Percentiles rank a stretch among this genome's conserved stretches.
Conservation (phyloP, 53 echinoderm and acorn worm genomes). For the Crossaster papposus region DNA sequence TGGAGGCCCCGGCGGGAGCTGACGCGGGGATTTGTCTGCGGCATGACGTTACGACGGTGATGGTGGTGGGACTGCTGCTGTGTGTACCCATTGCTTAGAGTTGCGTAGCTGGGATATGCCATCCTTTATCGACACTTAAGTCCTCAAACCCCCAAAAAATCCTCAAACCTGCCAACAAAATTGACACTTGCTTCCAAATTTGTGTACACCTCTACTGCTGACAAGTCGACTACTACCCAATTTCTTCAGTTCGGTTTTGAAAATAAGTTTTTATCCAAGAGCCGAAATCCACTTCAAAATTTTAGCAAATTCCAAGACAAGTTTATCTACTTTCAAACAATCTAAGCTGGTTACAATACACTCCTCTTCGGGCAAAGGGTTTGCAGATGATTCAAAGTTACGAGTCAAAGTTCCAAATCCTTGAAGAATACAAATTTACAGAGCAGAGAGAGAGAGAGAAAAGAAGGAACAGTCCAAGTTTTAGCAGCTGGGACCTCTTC, state of each 20-base stretch:
- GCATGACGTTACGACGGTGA: slow-evolving; percentile 21
- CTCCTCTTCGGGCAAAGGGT: not conserved
- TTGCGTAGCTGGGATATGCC: slow-evolving; percentile 56
- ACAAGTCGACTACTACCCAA: not conserved
- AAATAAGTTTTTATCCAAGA: not conserved
- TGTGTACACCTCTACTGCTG: not conserved
- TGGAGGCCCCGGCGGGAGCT: slow-evolving; percentile 36
- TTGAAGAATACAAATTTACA: not conserved
- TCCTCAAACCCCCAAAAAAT: not conserved
- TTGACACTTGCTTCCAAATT: not conserved
- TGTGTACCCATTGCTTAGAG: slow-evolving; percentile 31
- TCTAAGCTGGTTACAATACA: not conserved
- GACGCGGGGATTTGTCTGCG: slow-evolving; percentile 56
- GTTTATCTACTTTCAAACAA: not conserved
- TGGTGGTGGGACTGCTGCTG: slow-evolving; percentile 24
- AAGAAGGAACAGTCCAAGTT: not conserved
- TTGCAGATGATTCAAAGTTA: not conserved
- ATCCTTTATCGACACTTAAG: slow-evolving; percentile 11
- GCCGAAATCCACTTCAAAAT: not conserved
- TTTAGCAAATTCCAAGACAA: not conserved
- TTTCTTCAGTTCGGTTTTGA: not conserved
- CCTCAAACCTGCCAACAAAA: not conserved
- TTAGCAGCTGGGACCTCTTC: slow-evolving; percentile 2
- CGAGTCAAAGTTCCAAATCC: not conserved
- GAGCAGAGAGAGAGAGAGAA: not conserved